Evolutionary conservation across 1,140 invertebrate genomes (phyloP).

Genomic region (Zaprionus lachaisei): DNA sequence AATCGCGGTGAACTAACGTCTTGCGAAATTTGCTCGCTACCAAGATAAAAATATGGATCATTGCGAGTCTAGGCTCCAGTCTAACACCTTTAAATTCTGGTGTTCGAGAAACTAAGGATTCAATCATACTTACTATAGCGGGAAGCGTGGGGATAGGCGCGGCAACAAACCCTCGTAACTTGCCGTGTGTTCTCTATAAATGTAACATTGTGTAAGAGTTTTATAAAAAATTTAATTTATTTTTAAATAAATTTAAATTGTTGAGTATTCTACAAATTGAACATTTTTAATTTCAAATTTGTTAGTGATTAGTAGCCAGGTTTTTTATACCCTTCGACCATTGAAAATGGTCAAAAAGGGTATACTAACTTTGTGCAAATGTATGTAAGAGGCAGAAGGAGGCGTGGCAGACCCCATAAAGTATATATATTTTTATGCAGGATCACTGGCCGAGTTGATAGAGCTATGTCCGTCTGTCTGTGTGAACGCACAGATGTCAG

Average conservation of each 20-base stretch:
- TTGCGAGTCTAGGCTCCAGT: conserved; percentile 39
- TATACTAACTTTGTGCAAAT: no score
- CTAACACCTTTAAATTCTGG: conserved; percentile 65
- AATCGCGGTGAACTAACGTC: conserved; percentile 90
- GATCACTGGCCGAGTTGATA: no score
- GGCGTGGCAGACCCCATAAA: no score
- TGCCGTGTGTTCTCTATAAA: conserved; percentile 58
- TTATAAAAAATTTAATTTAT: conserved; percentile 74
- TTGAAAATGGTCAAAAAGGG: no score
- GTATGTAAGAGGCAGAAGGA: no score
- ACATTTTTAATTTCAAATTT: neutral
- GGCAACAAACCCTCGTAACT: conserved; percentile 40
- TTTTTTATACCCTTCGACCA: no score
- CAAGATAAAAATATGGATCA: conserved; percentile 85
- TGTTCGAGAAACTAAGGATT: conserved; percentile 76
- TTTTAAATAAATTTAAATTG: conserved; percentile 74
- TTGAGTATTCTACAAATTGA: conserved; percentile 52
- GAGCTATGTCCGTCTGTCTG: no score
- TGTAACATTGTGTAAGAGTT: conserved; percentile 71
- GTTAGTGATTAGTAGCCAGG: no score
- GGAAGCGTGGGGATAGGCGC: conserved; percentile 39
- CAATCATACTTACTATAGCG: conserved; percentile 70
- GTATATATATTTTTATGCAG: no score
- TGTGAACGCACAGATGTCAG: no score
- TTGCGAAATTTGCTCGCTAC: conserved; percentile 97